Evolutionary conservation across 1,140 invertebrate species (phyloP).

Genomic region (Neoseiulus cucumeris): DNA sequence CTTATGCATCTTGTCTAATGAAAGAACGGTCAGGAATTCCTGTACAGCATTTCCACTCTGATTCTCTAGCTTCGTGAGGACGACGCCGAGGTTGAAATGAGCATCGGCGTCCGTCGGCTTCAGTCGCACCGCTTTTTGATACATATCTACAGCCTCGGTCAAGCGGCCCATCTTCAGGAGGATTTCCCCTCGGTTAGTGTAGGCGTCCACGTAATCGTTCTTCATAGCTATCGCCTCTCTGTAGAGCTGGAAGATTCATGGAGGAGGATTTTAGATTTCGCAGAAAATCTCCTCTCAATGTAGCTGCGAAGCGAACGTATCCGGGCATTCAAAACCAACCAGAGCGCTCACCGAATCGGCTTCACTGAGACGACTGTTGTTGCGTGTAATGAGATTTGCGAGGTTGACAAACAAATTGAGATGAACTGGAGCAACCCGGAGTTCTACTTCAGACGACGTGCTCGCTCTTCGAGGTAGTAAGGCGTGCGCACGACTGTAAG

Average conservation of each 20-base stretch:
- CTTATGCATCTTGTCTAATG: neutral
- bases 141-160: neutral
- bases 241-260: slow-evolving; percentile 22
- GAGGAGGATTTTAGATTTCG: neutral
- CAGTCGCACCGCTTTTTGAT: neutral
- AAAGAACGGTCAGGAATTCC: neutral
- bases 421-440: slow-evolving; percentile 27
- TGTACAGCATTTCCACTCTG: neutral
- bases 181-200: slow-evolving; percentile 31
- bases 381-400: slow-evolving; percentile 28
- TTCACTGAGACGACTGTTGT: slow-evolving; percentile 27
- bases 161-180: slow-evolving; percentile 24
- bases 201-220: slow-evolving; percentile 29
- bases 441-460: slow-evolving; percentile 1
- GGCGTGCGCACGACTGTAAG: neutral
- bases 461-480: neutral
- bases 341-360: slow-evolving; percentile 22
- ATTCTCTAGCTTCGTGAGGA: neutral
- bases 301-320: neutral
- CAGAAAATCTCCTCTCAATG: neutral
- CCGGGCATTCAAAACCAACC: no score
- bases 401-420: slow-evolving; percentile 31
- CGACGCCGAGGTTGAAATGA: slow-evolving; percentile 1
- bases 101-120: neutral
- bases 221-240: slow-evolving; percentile 29